These are phyloP conservation scores for Mustela nigripes DNA, from an alignment of 2,113 vertebrate species.

Conservation along the genomic window DNA sequence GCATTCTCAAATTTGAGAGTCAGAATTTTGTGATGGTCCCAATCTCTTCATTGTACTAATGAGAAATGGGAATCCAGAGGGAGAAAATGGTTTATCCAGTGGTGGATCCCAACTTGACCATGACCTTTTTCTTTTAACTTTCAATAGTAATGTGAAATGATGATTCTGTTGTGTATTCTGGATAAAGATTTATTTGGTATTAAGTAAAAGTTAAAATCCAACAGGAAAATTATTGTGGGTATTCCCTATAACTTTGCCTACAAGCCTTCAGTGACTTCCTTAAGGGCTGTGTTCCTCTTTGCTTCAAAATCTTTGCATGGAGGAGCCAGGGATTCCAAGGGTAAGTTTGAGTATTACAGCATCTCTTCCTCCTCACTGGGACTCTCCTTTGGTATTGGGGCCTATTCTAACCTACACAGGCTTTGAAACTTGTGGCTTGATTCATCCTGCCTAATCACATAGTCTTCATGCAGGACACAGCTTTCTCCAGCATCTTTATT, in stretches of 20 bases:
- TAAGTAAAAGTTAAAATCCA: conserved; percentile 61
- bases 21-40: not conserved
- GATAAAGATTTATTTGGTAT: conserved; percentile 41
- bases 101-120: not conserved
- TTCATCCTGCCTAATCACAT: not conserved
- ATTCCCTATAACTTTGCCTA: conserved; percentile 30
- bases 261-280: conserved; percentile 7
- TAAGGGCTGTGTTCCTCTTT: not conserved
- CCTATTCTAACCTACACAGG: not conserved
- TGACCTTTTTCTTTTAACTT: conserved; percentile 41
- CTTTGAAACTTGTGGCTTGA: not conserved
- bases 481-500: not conserved
- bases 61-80: conserved; percentile 37
- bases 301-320: not conserved
- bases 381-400: not conserved
- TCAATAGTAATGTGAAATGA: conserved; percentile 25
- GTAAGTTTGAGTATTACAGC: not conserved
- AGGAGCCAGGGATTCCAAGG: not conserved
- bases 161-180: conserved; percentile 27
- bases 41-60: conserved; percentile 6
- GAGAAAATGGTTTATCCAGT: not conserved
- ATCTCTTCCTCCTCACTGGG: not conserved
- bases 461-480: not conserved
- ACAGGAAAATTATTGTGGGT: not conserved
- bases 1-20: conserved; percentile 56